These are phyloP conservation scores for Pelodytes ibericus DNA, from an alignment of 2,797 vertebrate genomes.

Conservation along the genomic window DNA sequence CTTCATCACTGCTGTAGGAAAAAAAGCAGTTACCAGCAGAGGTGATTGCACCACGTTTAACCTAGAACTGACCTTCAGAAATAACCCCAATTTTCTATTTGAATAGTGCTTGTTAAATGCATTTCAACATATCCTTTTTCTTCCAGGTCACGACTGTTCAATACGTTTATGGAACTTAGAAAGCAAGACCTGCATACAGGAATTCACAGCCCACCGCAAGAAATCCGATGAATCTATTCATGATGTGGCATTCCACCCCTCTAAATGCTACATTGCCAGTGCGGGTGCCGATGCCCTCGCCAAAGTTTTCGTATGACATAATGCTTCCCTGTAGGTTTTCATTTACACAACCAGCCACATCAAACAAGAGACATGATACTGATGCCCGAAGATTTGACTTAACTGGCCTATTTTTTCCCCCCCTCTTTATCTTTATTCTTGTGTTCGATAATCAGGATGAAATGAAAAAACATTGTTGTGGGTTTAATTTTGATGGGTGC, in stretches of 20 bases:
- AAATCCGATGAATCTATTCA: constrained; percentile 97
- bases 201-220: constrained; percentile 97
- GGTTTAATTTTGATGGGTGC: constrained; percentile 75
- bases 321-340: constrained; percentile 70
- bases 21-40: no score
- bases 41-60: no score
- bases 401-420: constrained; percentile 4
- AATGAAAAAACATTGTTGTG: constrained; percentile 64
- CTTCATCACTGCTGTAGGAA: no score
- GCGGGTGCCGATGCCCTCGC: constrained; percentile 95
- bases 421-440: constrained; percentile 13
- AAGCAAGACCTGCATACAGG: constrained; percentile 98
- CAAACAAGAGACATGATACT: constrained; percentile 63
- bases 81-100: no score
- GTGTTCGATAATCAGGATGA: constrained; percentile 50
- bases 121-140: constrained; percentile 41
- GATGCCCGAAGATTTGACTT: constrained; percentile 47
- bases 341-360: constrained; percentile 74
- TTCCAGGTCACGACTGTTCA: constrained; percentile 93
- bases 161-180: constrained; percentile 98
- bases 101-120: no score
- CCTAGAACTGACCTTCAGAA: no score
- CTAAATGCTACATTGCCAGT: constrained; percentile 97
- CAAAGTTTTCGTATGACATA: constrained; percentile 98
- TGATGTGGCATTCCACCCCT: constrained; percentile 96